Evolutionary conservation across 2,888 invertebrate species (phyloP).

Genomic region (Euproctis similis): DNA sequence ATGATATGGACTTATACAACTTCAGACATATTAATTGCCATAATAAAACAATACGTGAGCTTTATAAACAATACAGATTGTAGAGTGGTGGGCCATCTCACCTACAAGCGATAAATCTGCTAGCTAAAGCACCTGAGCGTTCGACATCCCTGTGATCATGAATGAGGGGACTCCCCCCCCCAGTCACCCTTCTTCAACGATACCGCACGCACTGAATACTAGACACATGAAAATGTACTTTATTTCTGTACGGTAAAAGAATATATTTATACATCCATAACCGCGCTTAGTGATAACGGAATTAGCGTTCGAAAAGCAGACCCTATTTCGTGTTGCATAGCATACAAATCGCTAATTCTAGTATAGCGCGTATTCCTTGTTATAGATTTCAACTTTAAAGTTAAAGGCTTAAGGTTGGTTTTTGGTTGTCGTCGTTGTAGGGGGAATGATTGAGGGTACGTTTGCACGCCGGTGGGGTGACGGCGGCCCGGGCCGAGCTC

Average conservation of each 20-base stretch:
- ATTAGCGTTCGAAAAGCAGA: constrained; percentile 65
- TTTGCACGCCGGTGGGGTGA: constrained; percentile 39
- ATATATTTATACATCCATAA: constrained; percentile 18
- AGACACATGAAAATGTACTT: constrained; percentile 21
- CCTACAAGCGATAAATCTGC: constrained; percentile 65
- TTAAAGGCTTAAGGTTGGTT: constrained; percentile 19
- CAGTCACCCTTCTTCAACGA: constrained; percentile 20
- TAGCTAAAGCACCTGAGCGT: constrained; percentile 70
- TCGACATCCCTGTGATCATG: constrained; percentile 66
- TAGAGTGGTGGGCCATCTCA: constrained; percentile 49
- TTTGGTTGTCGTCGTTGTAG: constrained; percentile 14
- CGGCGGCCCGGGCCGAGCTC: constrained; percentile 57
- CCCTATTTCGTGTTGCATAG: constrained; percentile 61
- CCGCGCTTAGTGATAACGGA: constrained; percentile 50
- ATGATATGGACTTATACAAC: constrained; percentile 14
- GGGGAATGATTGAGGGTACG: constrained; percentile 38
- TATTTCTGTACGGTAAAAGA: constrained; percentile 24
- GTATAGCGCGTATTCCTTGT: constrained; percentile 15
- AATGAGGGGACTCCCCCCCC: constrained; percentile 47
- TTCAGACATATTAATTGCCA: constrained; percentile 25
- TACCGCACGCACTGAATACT: constrained; percentile 15
- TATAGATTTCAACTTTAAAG: constrained; percentile 16
- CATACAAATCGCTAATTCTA: constrained; percentile 62
- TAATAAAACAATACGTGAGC: constrained; percentile 34
- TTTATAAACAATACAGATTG: constrained; percentile 56